Evolutionary conservation across 2,797 vertebrate genomes (phyloP), one percentile per base, ranked within the genome.

Genomic region (Catostomus latipinnis): DNA sequence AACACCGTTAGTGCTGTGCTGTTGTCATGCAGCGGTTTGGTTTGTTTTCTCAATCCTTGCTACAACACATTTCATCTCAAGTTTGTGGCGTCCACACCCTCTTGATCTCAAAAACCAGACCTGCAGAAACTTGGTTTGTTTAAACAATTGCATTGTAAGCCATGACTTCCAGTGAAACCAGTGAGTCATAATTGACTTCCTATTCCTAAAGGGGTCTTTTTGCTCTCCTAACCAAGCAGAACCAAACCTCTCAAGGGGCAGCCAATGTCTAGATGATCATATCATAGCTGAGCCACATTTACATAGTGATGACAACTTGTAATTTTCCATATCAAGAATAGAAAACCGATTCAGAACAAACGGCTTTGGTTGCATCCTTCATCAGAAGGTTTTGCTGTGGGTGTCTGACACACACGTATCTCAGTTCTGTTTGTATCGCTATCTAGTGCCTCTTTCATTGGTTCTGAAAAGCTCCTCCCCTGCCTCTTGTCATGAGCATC

Each of bases 171-270:
- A 63, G 43, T 16, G 1, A 14, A 69, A 13, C 22, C 46, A 49
- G 14, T n/a, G 66, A 46, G 6, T 53, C 60, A 18, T 13, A 56
- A 57, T 16, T 53, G 13, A 58, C 76, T 83, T 85, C 81, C 84
- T 79, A 69, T 78, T 85, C 57, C 57, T 52, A 53, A 16, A 65
- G 5, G 6, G 34, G 18, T 65, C 67, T 1, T 22, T 68, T 53
- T 53, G 76, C 76, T 81, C 71, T 75, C 54, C 50, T 12, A 78
- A 48, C 72, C 71, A 66, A 73, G 81, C 62, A 58, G 14, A 78
- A 79, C 76, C 43, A 16, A 2, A 34, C 66, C 60, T 74, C 72
- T 48, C 49, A 11, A 34, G 71, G 53, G 65, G 16, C 18, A 56
- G 48, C 56, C 70, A 22, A n/a, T 0, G 11, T 78, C 65, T 69